These are phyloP conservation scores for Pagrus major DNA, from an alignment of 2,113 vertebrate genomes.

Conservation along the genomic window DNA sequence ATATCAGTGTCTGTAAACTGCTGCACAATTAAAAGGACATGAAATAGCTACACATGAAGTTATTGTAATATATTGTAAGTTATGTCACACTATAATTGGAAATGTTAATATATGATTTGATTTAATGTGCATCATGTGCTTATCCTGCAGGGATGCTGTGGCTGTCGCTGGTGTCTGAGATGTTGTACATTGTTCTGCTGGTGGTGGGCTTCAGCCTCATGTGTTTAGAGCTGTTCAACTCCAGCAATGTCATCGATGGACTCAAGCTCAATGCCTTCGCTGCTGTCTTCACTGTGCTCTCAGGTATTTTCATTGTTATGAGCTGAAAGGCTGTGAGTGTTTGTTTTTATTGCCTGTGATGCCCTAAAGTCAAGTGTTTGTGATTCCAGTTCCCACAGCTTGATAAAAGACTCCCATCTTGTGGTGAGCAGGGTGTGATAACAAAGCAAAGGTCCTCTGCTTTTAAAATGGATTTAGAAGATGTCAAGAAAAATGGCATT, in stretches of 20 bases:
- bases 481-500: neutral
- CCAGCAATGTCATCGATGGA: slow-evolving; percentile 94
- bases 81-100: neutral
- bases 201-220: slow-evolving; percentile 97
- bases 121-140: neutral
- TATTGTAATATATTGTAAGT: neutral
- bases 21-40: neutral
- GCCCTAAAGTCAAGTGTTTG: neutral
- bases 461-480: neutral
- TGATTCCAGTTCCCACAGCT: neutral
- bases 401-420: neutral
- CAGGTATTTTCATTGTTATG: slow-evolving; percentile 81
- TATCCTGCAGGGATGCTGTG: slow-evolving; percentile 91
- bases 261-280: slow-evolving; percentile 98
- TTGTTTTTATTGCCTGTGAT: neutral
- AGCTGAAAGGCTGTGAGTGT: neutral
- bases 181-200: slow-evolving; percentile 93
- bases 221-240: slow-evolving; percentile 94
- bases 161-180: slow-evolving; percentile 94
- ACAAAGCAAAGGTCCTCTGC: neutral
- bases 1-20: neutral
- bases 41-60: neutral
- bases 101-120: neutral
- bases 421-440: neutral
- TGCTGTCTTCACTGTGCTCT: slow-evolving; percentile 96